Base-by-base conservation (phyloP, 2,888 invertebrate genomes). In the Lapara coniferarum region DNA sequence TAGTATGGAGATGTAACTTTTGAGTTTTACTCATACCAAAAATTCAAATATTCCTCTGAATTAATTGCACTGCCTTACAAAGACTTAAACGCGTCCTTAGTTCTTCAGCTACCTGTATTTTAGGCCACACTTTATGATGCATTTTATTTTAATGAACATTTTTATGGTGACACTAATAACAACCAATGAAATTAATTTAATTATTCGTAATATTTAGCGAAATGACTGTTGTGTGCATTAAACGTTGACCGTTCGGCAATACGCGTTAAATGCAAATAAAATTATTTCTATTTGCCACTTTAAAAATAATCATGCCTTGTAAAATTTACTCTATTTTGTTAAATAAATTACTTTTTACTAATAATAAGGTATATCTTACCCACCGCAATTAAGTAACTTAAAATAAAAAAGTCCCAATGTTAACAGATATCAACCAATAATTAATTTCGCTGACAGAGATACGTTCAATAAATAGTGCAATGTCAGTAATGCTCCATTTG, bases 111-210 rank as follows among this genome's bases (percentile, higher is more conserved):
- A 14, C 25, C 25, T 25, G 2, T n/a, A 44, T 82, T 82, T 87
- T 87, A 86, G 84, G 79, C 81, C 85, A 84, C 87, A 87, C 84
- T 89, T 89, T 88, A 85, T 82, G 85, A 86, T 88, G 86, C 85
- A 84, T 89, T 89, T 88, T 88, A 85, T 88, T 88, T 88, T 88
- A 90, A 89, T 89, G 87, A 89, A 82, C 76, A 76, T 81, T 83
- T 86, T 85, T 87, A 82, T 82, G 72, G 74, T 77, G 82, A 81
- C 81, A 80, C 78, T 83, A 83, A 85, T 85, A 82, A 84, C 83
- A 46, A 14, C 59, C 2, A 10, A 10, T 44, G 14, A 25, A 56
- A 67, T 67, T 57, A 55, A 67, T 44, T 59, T 37, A 59, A 59
- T 57, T 14, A 30, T 44, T 44, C 59, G 59, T 59, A 44, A 8